Evolutionary conservation across 2,113 vertebrate species (phyloP).

Genomic region (Orthonyx spaldingii): DNA sequence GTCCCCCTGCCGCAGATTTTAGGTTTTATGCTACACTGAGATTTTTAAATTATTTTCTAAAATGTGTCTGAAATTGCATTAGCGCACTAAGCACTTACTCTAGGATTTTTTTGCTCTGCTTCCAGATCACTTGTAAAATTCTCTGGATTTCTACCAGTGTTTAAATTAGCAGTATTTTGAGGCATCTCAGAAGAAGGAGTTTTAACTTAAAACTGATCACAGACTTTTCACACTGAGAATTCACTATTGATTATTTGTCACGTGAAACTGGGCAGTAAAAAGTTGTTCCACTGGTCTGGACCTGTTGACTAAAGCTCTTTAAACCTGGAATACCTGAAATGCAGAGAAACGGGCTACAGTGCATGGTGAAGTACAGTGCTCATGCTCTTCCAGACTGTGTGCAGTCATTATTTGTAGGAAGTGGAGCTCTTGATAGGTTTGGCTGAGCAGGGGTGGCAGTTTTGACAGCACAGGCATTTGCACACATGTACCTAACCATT

Average conservation of each 20-base stretch:
- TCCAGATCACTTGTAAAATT: background rate
- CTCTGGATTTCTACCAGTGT: background rate
- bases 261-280: background rate
- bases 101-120: background rate
- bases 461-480: background rate
- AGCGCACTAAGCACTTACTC: background rate
- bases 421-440: background rate
- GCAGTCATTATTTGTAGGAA: background rate
- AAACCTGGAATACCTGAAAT: background rate
- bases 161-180: background rate
- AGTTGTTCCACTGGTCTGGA: background rate
- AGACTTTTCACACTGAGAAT: background rate
- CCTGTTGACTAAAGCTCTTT: background rate
- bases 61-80: background rate
- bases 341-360: background rate
- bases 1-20: background rate
- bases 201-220: background rate
- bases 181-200: background rate
- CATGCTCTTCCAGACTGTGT: background rate
- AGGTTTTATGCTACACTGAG: background rate
- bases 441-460: background rate
- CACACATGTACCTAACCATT: background rate
- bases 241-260: background rate
- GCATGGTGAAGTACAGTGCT: background rate
- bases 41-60: background rate